These are phyloP conservation scores for Falco naumanni DNA, from an alignment of 2,797 vertebrate genomes.

Conservation along the genomic window DNA sequence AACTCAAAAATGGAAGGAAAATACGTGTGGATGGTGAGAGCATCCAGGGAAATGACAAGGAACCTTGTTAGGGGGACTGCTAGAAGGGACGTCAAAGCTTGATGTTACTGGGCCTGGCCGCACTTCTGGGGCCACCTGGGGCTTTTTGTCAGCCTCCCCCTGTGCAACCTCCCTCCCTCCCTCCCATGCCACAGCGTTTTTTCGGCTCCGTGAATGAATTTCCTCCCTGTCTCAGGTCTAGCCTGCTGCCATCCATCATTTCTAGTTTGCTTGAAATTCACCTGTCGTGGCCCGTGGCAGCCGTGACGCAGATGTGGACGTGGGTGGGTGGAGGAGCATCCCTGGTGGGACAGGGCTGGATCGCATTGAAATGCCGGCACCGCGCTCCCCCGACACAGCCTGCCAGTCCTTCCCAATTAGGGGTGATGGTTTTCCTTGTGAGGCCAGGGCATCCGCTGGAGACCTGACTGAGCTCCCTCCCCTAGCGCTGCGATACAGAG, in stretches of 20 bases:
- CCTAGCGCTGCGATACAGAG: neutral
- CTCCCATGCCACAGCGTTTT: neutral
- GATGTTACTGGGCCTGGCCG: neutral
- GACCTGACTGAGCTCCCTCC: neutral
- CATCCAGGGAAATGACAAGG: neutral
- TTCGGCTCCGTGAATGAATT: neutral
- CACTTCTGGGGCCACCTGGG: neutral
- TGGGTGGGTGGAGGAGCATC: neutral
- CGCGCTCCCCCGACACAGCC: neutral
- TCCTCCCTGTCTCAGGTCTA: neutral
- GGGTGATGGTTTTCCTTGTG: neutral
- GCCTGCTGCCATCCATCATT: neutral
- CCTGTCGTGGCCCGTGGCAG: rapidly evolving
- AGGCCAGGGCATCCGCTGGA: neutral
- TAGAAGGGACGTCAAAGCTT: neutral
- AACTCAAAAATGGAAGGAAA: neutral
- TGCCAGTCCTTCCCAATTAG: neutral
- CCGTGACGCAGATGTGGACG: rapidly evolving
- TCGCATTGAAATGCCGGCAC: neutral
- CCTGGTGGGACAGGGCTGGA: neutral
- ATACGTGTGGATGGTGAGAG: neutral
- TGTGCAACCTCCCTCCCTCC: neutral
- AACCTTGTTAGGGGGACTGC: neutral
- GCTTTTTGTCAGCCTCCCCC: too few relatives aligned
- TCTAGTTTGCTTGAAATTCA: neutral